Conservation (phyloP, 2,797 vertebrate species). For the Ptychobarbus kaznakovi region DNA sequence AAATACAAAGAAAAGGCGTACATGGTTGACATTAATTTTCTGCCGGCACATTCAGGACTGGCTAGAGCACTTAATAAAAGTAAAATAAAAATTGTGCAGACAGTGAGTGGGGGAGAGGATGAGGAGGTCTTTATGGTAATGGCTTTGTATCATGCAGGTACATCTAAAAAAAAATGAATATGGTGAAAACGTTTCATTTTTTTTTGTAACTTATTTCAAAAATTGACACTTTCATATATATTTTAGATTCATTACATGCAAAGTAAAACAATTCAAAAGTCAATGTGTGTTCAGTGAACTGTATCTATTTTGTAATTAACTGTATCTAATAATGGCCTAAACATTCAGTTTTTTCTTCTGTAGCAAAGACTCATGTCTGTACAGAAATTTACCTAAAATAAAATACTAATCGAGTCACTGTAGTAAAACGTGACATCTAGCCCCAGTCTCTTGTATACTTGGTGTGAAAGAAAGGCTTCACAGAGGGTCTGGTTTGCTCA, state of each 20-base stretch:
- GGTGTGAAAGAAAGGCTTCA: background rate
- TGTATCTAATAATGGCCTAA: background rate
- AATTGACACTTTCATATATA: too few species aligned
- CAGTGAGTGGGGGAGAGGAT: background rate
- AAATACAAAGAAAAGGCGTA: slow-evolving; percentile 45
- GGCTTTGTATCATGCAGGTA: background rate
- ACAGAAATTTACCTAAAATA: background rate
- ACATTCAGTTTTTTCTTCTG: background rate
- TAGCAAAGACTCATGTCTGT: background rate
- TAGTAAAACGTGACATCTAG: background rate
- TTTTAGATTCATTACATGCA: too few species aligned
- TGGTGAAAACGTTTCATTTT: too few species aligned
- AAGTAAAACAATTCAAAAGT: too few species aligned
- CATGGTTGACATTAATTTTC: slow-evolving; percentile 48
- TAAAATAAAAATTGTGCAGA: background rate
- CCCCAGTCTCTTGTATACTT: background rate
- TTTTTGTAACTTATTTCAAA: too few species aligned
- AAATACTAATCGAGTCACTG: background rate
- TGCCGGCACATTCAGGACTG: background rate
- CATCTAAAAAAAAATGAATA: too few species aligned
- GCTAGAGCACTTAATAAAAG: background rate
- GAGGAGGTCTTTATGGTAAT: slow-evolving; percentile 3
- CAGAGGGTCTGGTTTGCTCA: background rate
- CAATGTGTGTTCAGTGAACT: background rate
- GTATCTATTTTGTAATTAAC: too few species aligned